These are phyloP conservation scores for Procavia capensis DNA, from an alignment of 2,113 vertebrate species.

Conservation along the genomic window DNA sequence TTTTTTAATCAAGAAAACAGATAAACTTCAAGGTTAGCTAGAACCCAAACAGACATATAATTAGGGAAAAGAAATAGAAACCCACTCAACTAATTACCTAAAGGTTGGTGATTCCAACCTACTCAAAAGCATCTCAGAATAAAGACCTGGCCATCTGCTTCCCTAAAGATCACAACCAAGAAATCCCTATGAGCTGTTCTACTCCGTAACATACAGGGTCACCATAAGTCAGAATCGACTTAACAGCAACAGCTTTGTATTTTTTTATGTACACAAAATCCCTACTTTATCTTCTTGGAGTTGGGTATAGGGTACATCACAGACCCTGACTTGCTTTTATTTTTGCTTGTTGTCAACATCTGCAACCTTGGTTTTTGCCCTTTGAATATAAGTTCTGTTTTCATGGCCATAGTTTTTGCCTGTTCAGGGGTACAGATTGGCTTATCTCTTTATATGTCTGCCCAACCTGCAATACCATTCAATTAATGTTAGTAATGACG, in stretches of 20 bases:
- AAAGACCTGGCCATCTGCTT: not conserved
- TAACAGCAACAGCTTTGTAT: too few species aligned
- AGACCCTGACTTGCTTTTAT: not conserved
- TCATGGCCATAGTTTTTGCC: not conserved
- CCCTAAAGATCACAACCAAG: not conserved
- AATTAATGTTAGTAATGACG: conserved; percentile 12
- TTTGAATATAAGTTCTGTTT: conserved; percentile 9
- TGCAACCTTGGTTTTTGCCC: not conserved
- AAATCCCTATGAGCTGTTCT: too few species aligned
- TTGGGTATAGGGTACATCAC: not conserved
- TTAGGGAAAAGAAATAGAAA: conserved; percentile 7
- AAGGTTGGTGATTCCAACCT: not conserved
- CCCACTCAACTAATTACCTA: not conserved
- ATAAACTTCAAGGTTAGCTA: not conserved
- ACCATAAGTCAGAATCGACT: too few species aligned
- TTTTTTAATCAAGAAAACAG: not conserved
- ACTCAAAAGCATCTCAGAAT: not conserved
- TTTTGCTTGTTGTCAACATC: conserved; percentile 47
- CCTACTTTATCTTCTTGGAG: not conserved
- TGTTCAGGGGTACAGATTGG: not conserved
- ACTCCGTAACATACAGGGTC: too few species aligned
- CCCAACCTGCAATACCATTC: not conserved
- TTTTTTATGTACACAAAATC: not conserved
- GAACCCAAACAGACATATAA: not conserved
- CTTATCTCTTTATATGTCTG: not conserved